Percentiles rank a stretch among this genome's conserved stretches.
These are phyloP conservation scores for Tachuris rubrigastra DNA, from an alignment of 2,113 vertebrate species.

Conservation along the genomic window DNA sequence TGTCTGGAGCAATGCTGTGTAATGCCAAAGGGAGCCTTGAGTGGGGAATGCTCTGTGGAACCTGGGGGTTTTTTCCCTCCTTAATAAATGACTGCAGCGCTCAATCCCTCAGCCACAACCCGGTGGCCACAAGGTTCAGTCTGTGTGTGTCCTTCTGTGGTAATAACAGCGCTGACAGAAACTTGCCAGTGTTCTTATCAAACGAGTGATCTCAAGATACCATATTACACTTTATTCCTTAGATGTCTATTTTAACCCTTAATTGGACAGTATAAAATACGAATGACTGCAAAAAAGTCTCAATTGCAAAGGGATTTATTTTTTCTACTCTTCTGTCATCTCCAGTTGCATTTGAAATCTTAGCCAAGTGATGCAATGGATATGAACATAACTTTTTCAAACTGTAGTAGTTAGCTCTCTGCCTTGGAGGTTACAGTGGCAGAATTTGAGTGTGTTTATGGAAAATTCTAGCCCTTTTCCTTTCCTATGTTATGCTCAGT, in stretches of 20 bases:
- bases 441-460: neutral
- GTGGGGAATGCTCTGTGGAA: neutral
- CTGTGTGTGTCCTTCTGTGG: neutral
- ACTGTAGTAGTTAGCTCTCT: neutral
- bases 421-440: neutral
- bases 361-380: neutral
- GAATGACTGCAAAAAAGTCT: neutral
- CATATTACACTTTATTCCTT: neutral
- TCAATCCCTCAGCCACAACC: neutral
- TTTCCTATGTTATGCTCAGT: neutral
- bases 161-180: neutral
- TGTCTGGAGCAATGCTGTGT: rapidly evolving
- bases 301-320: neutral
- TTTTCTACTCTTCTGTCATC: neutral
- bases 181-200: neutral
- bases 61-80: rapidly evolving
- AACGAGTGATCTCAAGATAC: neutral
- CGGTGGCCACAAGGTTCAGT: rapidly evolving
- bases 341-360: neutral
- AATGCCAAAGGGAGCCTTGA: neutral
- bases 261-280: neutral
- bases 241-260: neutral
- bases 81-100: neutral
- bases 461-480: neutral
- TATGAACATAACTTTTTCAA: neutral